Evolutionary conservation across 1,140 invertebrate genomes (phyloP), one percentile per base, ranked within the genome.

Genomic region (Phocides pigmalion): DNA sequence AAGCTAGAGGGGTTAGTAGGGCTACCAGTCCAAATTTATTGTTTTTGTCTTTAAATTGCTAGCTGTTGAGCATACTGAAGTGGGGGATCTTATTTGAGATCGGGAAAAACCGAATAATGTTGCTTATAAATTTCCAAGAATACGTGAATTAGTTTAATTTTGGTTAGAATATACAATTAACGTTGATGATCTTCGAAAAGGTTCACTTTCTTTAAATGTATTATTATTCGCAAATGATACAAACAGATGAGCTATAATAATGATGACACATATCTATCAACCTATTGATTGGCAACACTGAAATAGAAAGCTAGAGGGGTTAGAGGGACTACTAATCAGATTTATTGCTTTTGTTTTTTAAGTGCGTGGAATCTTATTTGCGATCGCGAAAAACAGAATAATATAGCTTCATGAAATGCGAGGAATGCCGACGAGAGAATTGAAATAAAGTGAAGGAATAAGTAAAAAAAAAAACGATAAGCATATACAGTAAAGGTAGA

Each of bases 281-380:
- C 63, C 62, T 77, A 74, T 81, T 71, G 70, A 76, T 76, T 76
- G 72, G 56, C 62, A 50, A 3, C 44, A 11, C 28, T 32, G 66
- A 46, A 50, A 66, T 68, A 65, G 62, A n/a, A n/a, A 70, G 61
- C 64, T 64, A 64, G 59, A 64, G 56, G 54, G 41, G 51, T 39
- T 59, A 62, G 51, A 56, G 66, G 54, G 70, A 62, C 16, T 54
- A 39, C 22, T 49, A 9, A 11, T 4, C n/a, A n/a, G 20, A 25
- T 62, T 64, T 61, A 58, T 28, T 37, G 6, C 25, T 35, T 51
- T 32, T 66, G 19, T 28, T 9, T 14, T 32, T 42, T 39, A 42
- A 41, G 20, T 44, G 25, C 28, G n/a, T 4, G 28, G 9, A 1
- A 11, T 32, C 28, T 32, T n/a, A 32, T 32, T 32, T n/a, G 28